Percentiles rank a stretch among this genome's conserved stretches.
Conservation (phyloP, 92 coral and sea anemone genomes). For the Siderastrea siderea region DNA sequence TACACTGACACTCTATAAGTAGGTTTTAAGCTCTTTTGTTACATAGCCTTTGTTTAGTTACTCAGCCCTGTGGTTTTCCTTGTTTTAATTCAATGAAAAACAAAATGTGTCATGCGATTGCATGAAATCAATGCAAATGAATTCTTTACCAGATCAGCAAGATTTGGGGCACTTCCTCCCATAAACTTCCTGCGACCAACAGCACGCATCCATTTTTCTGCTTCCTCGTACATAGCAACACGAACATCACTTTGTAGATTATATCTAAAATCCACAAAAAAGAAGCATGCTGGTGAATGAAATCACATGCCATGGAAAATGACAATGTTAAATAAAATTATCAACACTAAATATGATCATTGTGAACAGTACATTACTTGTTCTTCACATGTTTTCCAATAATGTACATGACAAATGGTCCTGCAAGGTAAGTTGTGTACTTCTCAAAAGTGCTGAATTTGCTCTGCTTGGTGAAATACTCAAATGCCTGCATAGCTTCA, state of each 20-base stretch:
- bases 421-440: constrained; percentile 86
- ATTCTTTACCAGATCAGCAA: constrained; percentile 91
- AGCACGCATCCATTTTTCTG: constrained; percentile 93
- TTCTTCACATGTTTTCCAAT: constrained; percentile 91
- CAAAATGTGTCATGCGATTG: no score
- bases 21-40: no score
- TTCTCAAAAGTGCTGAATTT: constrained; percentile 84
- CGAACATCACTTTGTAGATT: constrained; percentile 95
- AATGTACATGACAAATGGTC: constrained; percentile 90
- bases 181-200: constrained; percentile 92
- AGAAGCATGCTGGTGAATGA: neutral
- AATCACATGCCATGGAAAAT: neutral
- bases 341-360: neutral
- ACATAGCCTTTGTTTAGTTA: no score
- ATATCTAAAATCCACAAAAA: constrained; percentile 25
- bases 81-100: no score
- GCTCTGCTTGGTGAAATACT: constrained; percentile 89
- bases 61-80: no score
- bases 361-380: constrained; percentile 65
- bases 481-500: constrained; percentile 95
- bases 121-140: neutral
- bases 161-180: constrained; percentile 96
- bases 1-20: no score
- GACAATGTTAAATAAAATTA: neutral
- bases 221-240: constrained; percentile 91